A percentile compares a stretch with the other conserved stretches of the same genome.
Evolutionary conservation across 2,113 vertebrate species (phyloP).

Genomic region (Desmodus rotundus): DNA sequence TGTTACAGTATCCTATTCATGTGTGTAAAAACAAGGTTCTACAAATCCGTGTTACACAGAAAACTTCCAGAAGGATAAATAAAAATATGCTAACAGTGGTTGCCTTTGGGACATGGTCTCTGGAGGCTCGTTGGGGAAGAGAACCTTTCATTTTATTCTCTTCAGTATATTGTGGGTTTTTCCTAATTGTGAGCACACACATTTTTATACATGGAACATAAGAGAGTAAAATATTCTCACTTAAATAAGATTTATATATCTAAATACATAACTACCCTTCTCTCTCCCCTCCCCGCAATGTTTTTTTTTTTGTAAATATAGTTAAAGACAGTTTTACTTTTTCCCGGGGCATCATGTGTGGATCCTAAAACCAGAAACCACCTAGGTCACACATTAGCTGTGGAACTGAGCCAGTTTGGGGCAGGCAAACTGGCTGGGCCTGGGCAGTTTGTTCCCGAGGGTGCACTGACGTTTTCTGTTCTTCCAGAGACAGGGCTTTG

Average conservation of each 20-base stretch:
- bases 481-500: background rate
- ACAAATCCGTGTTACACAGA: background rate
- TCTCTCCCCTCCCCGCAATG: fast-evolving
- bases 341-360: background rate
- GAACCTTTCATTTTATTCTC: background rate
- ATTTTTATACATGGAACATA: background rate
- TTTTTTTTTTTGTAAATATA: background rate
- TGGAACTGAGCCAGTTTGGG: background rate
- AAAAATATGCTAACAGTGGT: background rate
- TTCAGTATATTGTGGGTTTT: background rate
- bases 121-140: background rate
- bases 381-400: background rate
- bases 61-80: slow-evolving; percentile 1
- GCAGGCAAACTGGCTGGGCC: background rate
- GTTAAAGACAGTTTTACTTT: background rate
- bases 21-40: background rate
- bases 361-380: background rate
- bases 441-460: background rate
- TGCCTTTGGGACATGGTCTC: background rate
- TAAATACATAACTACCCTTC: background rate
- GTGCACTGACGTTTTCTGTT: background rate
- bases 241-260: background rate
- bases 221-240: background rate
- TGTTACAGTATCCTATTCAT: background rate
- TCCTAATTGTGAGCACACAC: background rate